Base-by-base conservation (phyloP, 2,888 invertebrate species). In the Tuberolachnus salignus region DNA sequence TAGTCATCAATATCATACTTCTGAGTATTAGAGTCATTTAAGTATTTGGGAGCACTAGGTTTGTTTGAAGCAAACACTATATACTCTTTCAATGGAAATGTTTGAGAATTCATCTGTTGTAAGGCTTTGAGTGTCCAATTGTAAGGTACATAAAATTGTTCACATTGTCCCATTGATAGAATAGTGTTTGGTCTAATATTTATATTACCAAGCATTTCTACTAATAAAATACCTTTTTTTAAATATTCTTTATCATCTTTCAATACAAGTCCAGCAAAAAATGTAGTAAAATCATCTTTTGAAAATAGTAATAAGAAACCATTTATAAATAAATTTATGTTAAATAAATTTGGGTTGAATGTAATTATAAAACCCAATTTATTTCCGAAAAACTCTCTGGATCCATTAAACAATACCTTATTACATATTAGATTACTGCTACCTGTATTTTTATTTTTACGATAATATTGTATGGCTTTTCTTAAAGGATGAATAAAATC, bases 81-180 rank as follows among this genome's bases (percentile, higher is more conserved):
- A 84, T 92, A 92, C 80, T 88, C 87, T 69, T 87, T 86, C 89
- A 94, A 89, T 0, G 93, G 92, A 83, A 93, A 88, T 26, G 87
- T 86, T 10, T 88, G 86, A 23, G 87, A 83, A 59, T 86, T 85
- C 74, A 91, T 88, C 1, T 86, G 85, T 83, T 92, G 89, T 44
- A 95, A 84, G 14, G 91, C 92, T 82, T 87, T 88, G 69, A 93
- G 86, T 0, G 93, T 92, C 83, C 92, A 90, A 82, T 90, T 88
- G 84, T 94, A 94, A 0, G 94, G 92, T 84, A 94, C 94, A 84
- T 94, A 94, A 85, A 91, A 95, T 0, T 92, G 90, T 71, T 90
- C 90, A 72, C 92, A 91, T 84, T 94, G 93, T 3, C 92, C 88
- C 92, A 94, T 92, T 0, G 89, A 83, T 81, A 88, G 89, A 0